phyloP scores from a whole-genome alignment of 1,140 invertebrate species.

The Drosophila lowei region DNA sequence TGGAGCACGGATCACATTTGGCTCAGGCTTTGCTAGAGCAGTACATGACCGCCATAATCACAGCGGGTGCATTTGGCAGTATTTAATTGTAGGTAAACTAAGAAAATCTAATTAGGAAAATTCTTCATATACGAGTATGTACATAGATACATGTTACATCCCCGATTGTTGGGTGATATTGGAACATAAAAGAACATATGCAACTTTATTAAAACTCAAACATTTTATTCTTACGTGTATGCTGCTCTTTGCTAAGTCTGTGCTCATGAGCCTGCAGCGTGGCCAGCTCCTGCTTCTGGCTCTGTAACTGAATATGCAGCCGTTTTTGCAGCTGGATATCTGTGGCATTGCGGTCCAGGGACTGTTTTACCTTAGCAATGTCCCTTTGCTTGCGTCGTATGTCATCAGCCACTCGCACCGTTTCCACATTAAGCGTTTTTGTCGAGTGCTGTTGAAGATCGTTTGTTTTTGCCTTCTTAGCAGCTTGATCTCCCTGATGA shows the following conservation, averaged over 20 bases:
- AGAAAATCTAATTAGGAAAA: too few species aligned
- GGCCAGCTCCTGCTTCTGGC: conserved; percentile 86
- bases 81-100: conserved; percentile 25
- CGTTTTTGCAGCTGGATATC: conserved; percentile 85
- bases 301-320: conserved; percentile 85
- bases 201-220: conserved; percentile 85
- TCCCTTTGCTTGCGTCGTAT: conserved; percentile 88
- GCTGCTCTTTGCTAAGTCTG: conserved; percentile 88
- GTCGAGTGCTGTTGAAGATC: conserved; percentile 86
- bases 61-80: conserved; percentile 50
- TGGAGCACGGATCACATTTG: conserved; percentile 82
- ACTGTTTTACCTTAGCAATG: conserved; percentile 87
- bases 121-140: too few species aligned
- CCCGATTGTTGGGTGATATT: too few species aligned
- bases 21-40: conserved; percentile 77
- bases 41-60: conserved; percentile 74
- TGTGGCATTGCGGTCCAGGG: conserved; percentile 86
- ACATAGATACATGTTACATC: too few species aligned
- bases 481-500: conserved; percentile 21
- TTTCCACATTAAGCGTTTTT: conserved; percentile 89
- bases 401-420: conserved; percentile 89
- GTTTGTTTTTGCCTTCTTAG: conserved; percentile 41
- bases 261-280: conserved; percentile 86
- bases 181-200: background rate
- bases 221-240: conserved; percentile 87